Percentiles rank a stretch among this genome's conserved stretches.
Evolutionary conservation across 30 jellyfish, hydroid and myxozoan genomes (phyloP).

Genomic region (Chrysaora quinquecirrha): DNA sequence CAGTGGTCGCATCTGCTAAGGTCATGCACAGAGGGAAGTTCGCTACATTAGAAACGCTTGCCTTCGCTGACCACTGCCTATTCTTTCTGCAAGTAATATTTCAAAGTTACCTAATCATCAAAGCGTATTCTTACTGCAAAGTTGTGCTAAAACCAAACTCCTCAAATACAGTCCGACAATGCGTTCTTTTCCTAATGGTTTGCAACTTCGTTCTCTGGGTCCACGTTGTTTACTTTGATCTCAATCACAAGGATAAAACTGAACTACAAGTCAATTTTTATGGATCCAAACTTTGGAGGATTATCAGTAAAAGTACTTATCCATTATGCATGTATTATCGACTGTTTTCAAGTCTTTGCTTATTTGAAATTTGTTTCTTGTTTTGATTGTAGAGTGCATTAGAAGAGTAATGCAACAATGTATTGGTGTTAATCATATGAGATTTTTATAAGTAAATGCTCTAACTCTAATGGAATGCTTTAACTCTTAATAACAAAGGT

Average conservation of each 20-base stretch:
- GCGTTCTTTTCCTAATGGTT: slow-evolving; percentile 65
- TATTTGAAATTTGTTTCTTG: slow-evolving; percentile 60
- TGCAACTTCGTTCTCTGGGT: slow-evolving; percentile 70
- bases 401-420: not conserved
- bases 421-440: not conserved
- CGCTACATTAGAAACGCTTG: slow-evolving; percentile 21
- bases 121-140: slow-evolving; percentile 66
- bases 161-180: slow-evolving; percentile 61
- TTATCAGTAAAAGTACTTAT: slow-evolving; percentile 54
- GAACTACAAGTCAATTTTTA: slow-evolving; percentile 55
- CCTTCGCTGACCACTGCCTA: slow-evolving; percentile 43
- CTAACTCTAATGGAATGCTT: too few relatives aligned
- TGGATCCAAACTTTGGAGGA: slow-evolving; percentile 47
- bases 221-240: slow-evolving; percentile 59
- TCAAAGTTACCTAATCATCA: slow-evolving; percentile 52
- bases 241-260: slow-evolving; percentile 59
- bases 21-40: slow-evolving; percentile 17
- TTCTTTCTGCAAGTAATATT: slow-evolving; percentile 39
- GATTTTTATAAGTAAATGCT: too few relatives aligned
- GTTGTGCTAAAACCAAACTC: slow-evolving; percentile 57
- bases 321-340: slow-evolving; percentile 74
- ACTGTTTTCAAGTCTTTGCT: slow-evolving; percentile 50
- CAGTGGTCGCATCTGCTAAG: slow-evolving; percentile 39
- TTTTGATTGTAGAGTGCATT: slow-evolving; percentile 1
- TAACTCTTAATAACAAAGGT: too few relatives aligned